Evolutionary conservation across 2,113 vertebrate species (phyloP).

Genomic region (Triplophysa tibetana): DNA sequence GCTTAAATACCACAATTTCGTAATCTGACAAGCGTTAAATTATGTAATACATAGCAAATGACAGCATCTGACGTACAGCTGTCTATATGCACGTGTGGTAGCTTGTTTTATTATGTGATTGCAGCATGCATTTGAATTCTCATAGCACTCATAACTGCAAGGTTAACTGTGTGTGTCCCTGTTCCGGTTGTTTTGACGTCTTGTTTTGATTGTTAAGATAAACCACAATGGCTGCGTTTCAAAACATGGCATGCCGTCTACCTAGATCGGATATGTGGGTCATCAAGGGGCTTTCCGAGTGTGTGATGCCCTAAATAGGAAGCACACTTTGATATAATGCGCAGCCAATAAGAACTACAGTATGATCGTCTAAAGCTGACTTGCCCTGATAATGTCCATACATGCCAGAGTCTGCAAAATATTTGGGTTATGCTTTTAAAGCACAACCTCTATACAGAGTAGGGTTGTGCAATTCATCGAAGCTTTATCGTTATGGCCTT

Average conservation of each 20-base stretch:
- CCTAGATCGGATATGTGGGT: background rate
- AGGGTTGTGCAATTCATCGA: too few species aligned
- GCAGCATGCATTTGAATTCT: background rate
- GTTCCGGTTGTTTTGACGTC: constrained; percentile 13
- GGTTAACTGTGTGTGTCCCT: background rate
- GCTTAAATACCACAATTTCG: too few species aligned
- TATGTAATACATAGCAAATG: too few species aligned
- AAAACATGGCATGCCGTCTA: background rate
- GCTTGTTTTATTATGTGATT: background rate
- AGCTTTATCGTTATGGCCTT: too few species aligned
- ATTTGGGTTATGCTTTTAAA: constrained; percentile 1
- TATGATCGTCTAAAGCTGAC: constrained; percentile 12
- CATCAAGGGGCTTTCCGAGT: background rate
- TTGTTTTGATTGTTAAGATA: constrained; percentile 20
- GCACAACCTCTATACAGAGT: background rate
- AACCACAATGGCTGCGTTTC: constrained; percentile 5
- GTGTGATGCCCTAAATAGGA: background rate
- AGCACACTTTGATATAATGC: background rate
- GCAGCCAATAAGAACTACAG: background rate
- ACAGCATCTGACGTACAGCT: background rate
- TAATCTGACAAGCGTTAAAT: too few species aligned
- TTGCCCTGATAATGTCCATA: background rate
- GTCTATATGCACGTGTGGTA: background rate
- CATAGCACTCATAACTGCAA: background rate
- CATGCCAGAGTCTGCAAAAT: constrained; percentile 12